Evolutionary conservation across 2,113 vertebrate genomes (phyloP).

Genomic region (Pituophis catenifer): DNA sequence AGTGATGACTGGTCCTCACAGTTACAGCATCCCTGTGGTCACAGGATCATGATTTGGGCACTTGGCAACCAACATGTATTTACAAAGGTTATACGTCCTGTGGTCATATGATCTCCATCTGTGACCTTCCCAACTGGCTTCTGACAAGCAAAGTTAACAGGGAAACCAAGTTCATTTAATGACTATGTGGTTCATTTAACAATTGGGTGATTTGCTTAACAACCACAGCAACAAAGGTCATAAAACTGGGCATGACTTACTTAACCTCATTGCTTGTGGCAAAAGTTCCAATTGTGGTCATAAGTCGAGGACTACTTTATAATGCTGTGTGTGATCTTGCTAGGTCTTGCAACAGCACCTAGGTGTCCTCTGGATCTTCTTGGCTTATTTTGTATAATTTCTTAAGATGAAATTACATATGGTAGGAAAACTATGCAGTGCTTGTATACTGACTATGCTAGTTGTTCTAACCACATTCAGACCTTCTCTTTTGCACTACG

Average conservation of each 20-base stretch:
- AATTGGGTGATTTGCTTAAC: background rate
- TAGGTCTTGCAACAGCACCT: background rate
- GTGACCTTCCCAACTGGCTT: background rate
- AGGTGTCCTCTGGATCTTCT: background rate
- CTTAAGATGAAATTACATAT: background rate
- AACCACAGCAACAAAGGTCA: background rate
- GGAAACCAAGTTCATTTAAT: background rate
- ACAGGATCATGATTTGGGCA: background rate
- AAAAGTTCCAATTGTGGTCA: background rate
- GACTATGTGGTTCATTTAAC: background rate
- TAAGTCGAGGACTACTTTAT: background rate
- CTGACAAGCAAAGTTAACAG: background rate
- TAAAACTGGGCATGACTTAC: background rate
- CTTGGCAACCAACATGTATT: background rate
- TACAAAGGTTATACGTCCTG: background rate
- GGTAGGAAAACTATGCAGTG: background rate
- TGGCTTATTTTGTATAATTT: background rate
- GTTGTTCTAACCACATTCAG: background rate
- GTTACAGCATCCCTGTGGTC: background rate
- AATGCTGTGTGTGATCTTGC: background rate
- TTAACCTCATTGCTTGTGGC: background rate
- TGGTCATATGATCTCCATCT: too few relatives aligned
- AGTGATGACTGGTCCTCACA: background rate
- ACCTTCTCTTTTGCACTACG: background rate
- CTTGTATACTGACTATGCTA: background rate